These are phyloP conservation scores for Papilio protenor DNA, from an alignment of 2,888 invertebrate genomes.

Conservation along the genomic window DNA sequence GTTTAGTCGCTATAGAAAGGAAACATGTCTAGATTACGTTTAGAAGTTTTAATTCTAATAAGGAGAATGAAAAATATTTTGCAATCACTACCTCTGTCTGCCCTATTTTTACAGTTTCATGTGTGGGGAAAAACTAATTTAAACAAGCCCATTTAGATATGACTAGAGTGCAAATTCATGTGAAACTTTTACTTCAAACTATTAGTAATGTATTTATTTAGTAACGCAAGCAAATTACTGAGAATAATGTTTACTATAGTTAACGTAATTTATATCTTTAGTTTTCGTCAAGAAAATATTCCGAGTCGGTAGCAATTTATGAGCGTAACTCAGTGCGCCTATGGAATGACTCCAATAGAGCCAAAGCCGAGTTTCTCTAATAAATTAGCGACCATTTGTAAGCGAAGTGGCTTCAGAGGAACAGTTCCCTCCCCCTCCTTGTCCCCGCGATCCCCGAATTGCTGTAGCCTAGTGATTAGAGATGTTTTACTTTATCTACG, in stretches of 20 bases:
- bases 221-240: background rate
- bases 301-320: conserved; percentile 28
- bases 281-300: conserved; percentile 11
- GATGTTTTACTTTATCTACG: conserved; percentile 12
- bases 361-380: conserved; percentile 42
- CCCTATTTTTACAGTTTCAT: no score
- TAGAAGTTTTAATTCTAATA: background rate
- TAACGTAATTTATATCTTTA: background rate
- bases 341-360: conserved; percentile 34
- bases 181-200: no score
- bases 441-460: background rate
- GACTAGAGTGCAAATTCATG: no score
- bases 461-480: conserved; percentile 28
- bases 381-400: conserved; percentile 50
- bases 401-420: conserved; percentile 46
- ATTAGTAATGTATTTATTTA: no score
- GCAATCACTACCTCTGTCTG: no score
- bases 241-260: background rate
- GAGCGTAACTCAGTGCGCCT: conserved; percentile 31
- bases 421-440: conserved; percentile 22
- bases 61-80: background rate
- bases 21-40: background rate
- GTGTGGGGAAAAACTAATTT: no score
- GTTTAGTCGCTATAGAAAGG: background rate
- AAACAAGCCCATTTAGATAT: no score